A percentile compares a stretch with the other conserved stretches of the same genome.
These are phyloP conservation scores for mouse (Mus musculus) DNA, from an alignment of 2,113 vertebrate genomes.

Conservation along the genomic window GRCm39 chr4:54255001-54255500, in stretches of 20 bases:
- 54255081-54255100: neutral
- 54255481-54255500: neutral
- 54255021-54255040: neutral
- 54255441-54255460: neutral
- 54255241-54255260: neutral
- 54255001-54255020: neutral
- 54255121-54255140: neutral
- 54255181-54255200: neutral
- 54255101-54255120: neutral
- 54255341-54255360: constrained; percentile 37
- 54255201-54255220: neutral
- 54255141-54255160: neutral
- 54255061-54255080: neutral
- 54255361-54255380: neutral
- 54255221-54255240: constrained; percentile 38
- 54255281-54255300: neutral
- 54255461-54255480: neutral
- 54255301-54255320: neutral
- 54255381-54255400: neutral
- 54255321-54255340: constrained; percentile 4
- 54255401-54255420: too few species aligned
- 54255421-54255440: fast-evolving
- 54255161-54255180: constrained; percentile 1
- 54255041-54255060: neutral
- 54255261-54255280: constrained; percentile 28